Conservation (phyloP, 2,797 vertebrate species). For the Notoglanidium macrostoma region DNA sequence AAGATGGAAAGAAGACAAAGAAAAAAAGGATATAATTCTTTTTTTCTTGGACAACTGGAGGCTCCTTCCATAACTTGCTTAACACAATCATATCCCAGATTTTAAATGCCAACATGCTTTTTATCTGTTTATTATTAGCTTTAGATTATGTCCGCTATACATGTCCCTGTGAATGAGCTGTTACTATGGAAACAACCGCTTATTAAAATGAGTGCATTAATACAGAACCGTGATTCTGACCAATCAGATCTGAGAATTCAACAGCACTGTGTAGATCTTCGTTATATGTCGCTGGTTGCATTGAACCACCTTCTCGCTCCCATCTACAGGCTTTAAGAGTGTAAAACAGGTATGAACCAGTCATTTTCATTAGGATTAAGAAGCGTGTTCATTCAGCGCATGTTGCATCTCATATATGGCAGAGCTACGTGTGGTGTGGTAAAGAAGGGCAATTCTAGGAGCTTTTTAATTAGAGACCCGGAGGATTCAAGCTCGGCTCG, state of each 20-base stretch:
- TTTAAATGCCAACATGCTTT: neutral
- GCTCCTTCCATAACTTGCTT: neutral
- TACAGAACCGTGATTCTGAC: neutral
- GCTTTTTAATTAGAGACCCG: constrained; percentile 75
- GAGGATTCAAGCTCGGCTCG: constrained; percentile 72
- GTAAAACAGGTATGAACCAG: neutral
- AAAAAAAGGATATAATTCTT: neutral
- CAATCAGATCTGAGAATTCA: neutral
- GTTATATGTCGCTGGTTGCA: neutral
- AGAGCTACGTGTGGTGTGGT: neutral
- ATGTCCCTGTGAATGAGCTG: no score
- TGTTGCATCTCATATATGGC: neutral
- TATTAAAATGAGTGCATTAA: neutral
- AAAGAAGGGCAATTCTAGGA: constrained; percentile 8
- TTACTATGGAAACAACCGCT: neutral
- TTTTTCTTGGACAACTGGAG: neutral
- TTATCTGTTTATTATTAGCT: neutral
- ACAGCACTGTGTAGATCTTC: neutral
- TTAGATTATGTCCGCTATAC: no score
- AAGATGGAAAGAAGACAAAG: neutral
- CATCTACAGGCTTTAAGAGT: no score
- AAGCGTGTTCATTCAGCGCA: constrained; percentile 2
- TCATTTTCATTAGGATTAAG: constrained; percentile 51
- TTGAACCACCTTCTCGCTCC: neutral
- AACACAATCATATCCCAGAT: neutral